These are phyloP conservation scores for Tachystola acroxantha DNA, from an alignment of 2,888 invertebrate species.

Conservation along the genomic window DNA sequence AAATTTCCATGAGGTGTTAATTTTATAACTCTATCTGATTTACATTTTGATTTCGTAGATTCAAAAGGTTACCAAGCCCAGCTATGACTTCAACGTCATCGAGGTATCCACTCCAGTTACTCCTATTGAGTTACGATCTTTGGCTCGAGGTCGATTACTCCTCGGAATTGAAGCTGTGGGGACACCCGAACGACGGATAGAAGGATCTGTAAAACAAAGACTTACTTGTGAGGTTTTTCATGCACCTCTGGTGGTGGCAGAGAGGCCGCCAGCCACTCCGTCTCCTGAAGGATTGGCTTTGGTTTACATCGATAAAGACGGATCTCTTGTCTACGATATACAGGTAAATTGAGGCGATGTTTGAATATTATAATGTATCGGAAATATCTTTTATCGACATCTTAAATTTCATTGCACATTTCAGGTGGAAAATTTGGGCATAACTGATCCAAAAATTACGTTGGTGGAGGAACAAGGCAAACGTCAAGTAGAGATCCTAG, in stretches of 20 bases:
- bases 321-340: constrained; percentile 87
- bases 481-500: constrained; percentile 85
- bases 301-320: constrained; percentile 87
- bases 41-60: constrained; percentile 52
- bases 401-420: constrained; percentile 15
- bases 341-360: constrained; percentile 73
- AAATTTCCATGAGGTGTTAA: background rate
- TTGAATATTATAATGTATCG: too few relatives aligned
- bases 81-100: constrained; percentile 85
- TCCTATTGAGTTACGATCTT: constrained; percentile 84
- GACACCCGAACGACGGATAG: constrained; percentile 81
- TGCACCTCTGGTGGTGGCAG: constrained; percentile 79
- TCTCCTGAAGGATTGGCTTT: constrained; percentile 84
- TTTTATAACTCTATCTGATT: too few relatives aligned
- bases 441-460: constrained; percentile 81
- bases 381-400: too few relatives aligned
- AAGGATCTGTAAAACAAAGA: constrained; percentile 85
- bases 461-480: constrained; percentile 85
- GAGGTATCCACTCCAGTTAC: constrained; percentile 89
- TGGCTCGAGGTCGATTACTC: constrained; percentile 86
- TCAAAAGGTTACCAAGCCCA: constrained; percentile 84
- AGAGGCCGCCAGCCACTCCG: constrained; percentile 59
- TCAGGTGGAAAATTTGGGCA: constrained; percentile 80
- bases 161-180: constrained; percentile 84
- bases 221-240: constrained; percentile 90